Evolutionary conservation across 2,797 vertebrate species (phyloP).

Genomic region (Aeoliscus strigatus): DNA sequence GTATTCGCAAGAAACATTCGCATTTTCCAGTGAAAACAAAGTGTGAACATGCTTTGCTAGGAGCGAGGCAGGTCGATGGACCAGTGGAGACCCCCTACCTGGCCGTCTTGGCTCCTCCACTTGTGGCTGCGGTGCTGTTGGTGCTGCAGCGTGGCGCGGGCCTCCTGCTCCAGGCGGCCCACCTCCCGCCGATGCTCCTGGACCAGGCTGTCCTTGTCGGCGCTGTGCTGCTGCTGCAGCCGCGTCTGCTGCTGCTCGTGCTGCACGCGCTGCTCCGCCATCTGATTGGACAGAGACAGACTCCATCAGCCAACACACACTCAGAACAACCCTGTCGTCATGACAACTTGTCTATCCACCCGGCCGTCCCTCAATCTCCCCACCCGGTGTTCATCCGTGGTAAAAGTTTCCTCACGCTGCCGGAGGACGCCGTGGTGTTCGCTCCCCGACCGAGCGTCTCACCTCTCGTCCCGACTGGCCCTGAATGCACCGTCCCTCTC

Average conservation of each 20-base stretch:
- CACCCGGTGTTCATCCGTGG: conserved; percentile 55
- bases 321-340: conserved; percentile 90
- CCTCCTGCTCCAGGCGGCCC: conserved; percentile 84
- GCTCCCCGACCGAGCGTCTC: conserved; percentile 44
- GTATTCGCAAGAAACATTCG: conserved; percentile 1
- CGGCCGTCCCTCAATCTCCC: conserved; percentile 41
- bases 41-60: no score
- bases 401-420: conserved; percentile 70
- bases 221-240: conserved; percentile 91
- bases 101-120: conserved; percentile 85
- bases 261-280: conserved; percentile 95
- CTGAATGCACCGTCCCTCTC: conserved; percentile 43
- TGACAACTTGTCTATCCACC: conserved; percentile 93
- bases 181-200: conserved; percentile 90
- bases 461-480: conserved; percentile 44
- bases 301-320: conserved; percentile 86
- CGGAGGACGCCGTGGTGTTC: conserved; percentile 66
- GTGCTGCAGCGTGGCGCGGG: conserved; percentile 83
- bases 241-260: conserved; percentile 97
- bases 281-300: conserved; percentile 98
- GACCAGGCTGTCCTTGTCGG: conserved; percentile 91
- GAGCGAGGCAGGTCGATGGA: no score
- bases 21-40: no score
- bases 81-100: conserved; percentile 83
- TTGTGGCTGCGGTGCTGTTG: conserved; percentile 86